phyloP scores from a whole-genome alignment of 1,140 invertebrate genomes.

The Hylaeus anthracinus region DNA sequence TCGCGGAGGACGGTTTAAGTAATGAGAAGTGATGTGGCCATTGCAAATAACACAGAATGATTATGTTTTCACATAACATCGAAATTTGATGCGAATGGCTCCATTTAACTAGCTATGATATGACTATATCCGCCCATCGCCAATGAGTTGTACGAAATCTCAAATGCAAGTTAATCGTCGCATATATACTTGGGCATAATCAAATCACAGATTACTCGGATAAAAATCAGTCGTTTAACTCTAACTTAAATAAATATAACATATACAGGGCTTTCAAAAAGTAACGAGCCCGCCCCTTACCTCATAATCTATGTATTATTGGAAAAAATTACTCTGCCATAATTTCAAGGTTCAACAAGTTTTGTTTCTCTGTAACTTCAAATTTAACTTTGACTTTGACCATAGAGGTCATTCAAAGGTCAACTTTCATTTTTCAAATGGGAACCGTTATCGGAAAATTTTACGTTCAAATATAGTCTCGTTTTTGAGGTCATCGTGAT shows the following conservation, averaged over 20 bases:
- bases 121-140: slow-evolving; percentile 79
- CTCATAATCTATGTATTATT: too few species aligned
- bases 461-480: too few species aligned
- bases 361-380: too few species aligned
- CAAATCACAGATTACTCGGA: slow-evolving; percentile 66
- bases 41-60: slow-evolving; percentile 26
- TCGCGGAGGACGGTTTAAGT: slow-evolving; percentile 58
- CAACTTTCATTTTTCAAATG: too few species aligned
- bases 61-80: slow-evolving; percentile 42
- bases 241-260: slow-evolving; percentile 64
- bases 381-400: too few species aligned
- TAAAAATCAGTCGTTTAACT: slow-evolving; percentile 60
- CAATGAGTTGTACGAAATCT: slow-evolving; percentile 58
- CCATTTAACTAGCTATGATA: slow-evolving; percentile 74
- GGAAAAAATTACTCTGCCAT: too few species aligned
- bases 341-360: too few species aligned
- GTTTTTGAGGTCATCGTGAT: too few species aligned
- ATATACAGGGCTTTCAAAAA: neutral
- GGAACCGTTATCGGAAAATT: too few species aligned
- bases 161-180: slow-evolving; percentile 47
- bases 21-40: slow-evolving; percentile 36
- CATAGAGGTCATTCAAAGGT: too few species aligned
- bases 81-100: slow-evolving; percentile 72
- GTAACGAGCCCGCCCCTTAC: too few species aligned
- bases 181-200: slow-evolving; percentile 55